phyloP scores from a whole-genome alignment of 1,140 invertebrate species.

The Polypedilum vanderplanki region DNA sequence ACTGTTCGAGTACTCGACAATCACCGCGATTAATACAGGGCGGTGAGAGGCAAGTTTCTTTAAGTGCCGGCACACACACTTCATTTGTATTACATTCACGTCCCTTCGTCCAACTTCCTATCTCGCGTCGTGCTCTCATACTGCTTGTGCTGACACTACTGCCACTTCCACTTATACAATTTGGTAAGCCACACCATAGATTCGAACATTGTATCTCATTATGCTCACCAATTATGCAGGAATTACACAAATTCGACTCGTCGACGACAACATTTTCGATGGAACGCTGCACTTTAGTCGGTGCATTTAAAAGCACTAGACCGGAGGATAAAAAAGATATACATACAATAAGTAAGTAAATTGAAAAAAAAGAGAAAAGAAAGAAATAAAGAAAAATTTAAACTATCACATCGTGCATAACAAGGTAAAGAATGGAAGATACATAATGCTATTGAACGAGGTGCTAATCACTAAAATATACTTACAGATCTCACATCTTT shows the following conservation, averaged over 20 bases:
- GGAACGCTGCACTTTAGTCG: constrained; percentile 36
- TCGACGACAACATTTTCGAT: constrained; percentile 36
- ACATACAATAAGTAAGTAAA: no score
- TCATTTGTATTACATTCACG: constrained; percentile 44
- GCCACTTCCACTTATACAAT: constrained; percentile 57
- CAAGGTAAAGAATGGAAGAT: not conserved
- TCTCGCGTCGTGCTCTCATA: constrained; percentile 40
- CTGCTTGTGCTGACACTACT: constrained; percentile 47
- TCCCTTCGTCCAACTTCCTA: constrained; percentile 32
- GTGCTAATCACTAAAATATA: constrained; percentile 29
- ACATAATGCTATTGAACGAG: not conserved
- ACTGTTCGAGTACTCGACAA: constrained; percentile 66
- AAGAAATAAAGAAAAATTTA: constrained; percentile 14
- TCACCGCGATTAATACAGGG: constrained; percentile 73
- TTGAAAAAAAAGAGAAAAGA: not conserved
- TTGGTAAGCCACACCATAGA: constrained; percentile 76
- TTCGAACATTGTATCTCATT: constrained; percentile 71
- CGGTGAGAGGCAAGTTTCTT: constrained; percentile 67
- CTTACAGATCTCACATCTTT: constrained; percentile 55
- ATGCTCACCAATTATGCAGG: constrained; percentile 62
- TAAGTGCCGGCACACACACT: constrained; percentile 68
- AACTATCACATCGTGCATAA: not conserved
- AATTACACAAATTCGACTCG: constrained; percentile 71
- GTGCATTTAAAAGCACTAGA: constrained; percentile 42
- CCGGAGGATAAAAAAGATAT: not conserved